phyloP scores from a whole-genome alignment of 2,888 invertebrate genomes.

The Coelinius sp. region DNA sequence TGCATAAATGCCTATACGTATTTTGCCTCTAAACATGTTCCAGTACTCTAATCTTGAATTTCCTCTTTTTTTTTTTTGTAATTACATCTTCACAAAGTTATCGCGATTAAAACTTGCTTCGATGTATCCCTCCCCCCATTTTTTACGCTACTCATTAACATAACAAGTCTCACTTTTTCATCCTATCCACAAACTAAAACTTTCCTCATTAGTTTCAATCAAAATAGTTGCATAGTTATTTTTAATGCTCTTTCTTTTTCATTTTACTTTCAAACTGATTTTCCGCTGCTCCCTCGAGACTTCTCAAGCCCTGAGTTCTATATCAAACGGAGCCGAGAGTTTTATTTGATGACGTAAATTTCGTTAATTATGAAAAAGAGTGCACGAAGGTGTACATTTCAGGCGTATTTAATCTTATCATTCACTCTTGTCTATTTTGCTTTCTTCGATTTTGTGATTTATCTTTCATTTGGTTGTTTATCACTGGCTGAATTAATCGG shows the following conservation, averaged over 20 bases:
- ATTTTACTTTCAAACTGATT: slow-evolving; percentile 34
- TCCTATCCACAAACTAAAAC: background rate
- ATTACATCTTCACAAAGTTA: slow-evolving; percentile 6
- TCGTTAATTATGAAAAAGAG: slow-evolving; percentile 44
- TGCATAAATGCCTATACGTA: slow-evolving; percentile 25
- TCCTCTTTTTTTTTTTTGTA: background rate
- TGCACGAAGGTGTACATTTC: slow-evolving; percentile 58
- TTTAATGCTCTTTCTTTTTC: slow-evolving; percentile 13
- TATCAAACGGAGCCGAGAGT: background rate
- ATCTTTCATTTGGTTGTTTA: slow-evolving; percentile 22
- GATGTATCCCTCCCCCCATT: slow-evolving; percentile 8
- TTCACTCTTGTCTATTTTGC: background rate
- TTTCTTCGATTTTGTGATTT: slow-evolving; percentile 12
- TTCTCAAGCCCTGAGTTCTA: slow-evolving; percentile 7
- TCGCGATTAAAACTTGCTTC: slow-evolving; percentile 21
- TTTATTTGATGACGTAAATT: slow-evolving; percentile 7
- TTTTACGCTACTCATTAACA: background rate
- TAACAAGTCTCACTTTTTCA: background rate
- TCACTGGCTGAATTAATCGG: slow-evolving; percentile 1
- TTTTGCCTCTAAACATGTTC: slow-evolving; percentile 1
- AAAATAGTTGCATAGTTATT: slow-evolving; percentile 27
- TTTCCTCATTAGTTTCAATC: slow-evolving; percentile 13
- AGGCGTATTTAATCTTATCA: slow-evolving; percentile 41
- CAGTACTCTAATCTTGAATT: background rate
- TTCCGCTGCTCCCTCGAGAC: background rate